phyloP scores from a whole-genome alignment of 2,113 vertebrate species.

The Pantherophis guttatus region DNA sequence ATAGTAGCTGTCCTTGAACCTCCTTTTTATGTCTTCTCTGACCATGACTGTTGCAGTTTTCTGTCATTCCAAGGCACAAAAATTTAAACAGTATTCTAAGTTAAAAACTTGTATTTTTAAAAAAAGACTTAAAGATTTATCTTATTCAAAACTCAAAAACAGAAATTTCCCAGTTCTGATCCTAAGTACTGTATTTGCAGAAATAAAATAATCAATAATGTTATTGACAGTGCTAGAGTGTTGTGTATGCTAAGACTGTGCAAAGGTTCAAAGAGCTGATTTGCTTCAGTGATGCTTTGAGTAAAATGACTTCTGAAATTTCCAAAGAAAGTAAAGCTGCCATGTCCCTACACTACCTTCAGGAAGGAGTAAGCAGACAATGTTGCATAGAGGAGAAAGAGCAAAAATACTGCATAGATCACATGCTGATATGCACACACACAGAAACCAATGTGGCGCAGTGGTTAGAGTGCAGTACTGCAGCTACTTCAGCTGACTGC shows the following conservation, averaged over 20 bases:
- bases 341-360: neutral
- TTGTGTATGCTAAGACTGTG: neutral
- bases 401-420: neutral
- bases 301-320: neutral
- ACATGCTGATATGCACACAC: too few relatives aligned
- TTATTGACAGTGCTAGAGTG: neutral
- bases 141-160: neutral
- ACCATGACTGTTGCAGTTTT: neutral
- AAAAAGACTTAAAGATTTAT: neutral
- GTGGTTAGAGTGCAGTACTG: too few relatives aligned
- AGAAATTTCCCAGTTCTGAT: neutral
- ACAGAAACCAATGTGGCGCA: neutral
- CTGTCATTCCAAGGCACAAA: neutral
- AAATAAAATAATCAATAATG: neutral
- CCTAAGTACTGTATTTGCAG: neutral
- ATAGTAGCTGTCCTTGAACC: neutral
- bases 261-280: neutral
- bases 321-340: neutral
- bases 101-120: neutral
- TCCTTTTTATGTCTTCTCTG: neutral
- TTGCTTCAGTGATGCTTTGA: neutral
- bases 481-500: too few relatives aligned
- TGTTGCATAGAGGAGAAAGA: neutral
- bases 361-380: neutral
- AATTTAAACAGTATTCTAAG: neutral